A percentile compares a stretch with the other conserved stretches of the same genome.
These are phyloP conservation scores for Glandiceps talaboti DNA, from an alignment of 53 echinoderm and acorn worm species.

Conservation along the genomic window DNA sequence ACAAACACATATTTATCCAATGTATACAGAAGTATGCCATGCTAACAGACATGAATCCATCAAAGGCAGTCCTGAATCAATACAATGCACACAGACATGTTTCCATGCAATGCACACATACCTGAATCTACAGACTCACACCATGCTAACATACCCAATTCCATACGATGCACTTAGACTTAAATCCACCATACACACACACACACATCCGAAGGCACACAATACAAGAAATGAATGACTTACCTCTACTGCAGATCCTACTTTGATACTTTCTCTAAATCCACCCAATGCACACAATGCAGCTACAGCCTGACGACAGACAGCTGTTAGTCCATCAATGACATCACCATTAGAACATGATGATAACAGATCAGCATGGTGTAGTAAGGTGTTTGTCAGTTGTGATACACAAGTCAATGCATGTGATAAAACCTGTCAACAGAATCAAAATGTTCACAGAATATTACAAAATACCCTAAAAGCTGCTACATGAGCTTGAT, in stretches of 20 bases:
- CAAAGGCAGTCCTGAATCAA: no score
- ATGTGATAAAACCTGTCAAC: slow-evolving; percentile 68
- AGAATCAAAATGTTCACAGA: no score
- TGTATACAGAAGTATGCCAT: no score
- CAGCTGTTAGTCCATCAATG: slow-evolving; percentile 46
- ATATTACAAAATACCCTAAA: no score
- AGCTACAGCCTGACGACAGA: slow-evolving; percentile 82
- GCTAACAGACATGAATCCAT: no score
- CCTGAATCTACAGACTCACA: slow-evolving; percentile 53
- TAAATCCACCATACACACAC: no score
- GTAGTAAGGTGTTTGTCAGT: slow-evolving; percentile 38
- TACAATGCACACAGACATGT: not conserved
- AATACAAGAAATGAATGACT: no score
- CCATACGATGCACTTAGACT: no score
- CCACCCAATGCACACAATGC: slow-evolving; percentile 85
- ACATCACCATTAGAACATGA: slow-evolving; percentile 51
- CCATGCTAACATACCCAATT: no score
- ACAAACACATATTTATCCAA: no score
- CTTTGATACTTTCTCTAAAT: slow-evolving; percentile 42
- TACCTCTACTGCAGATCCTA: not conserved
- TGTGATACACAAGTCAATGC: slow-evolving; percentile 55
- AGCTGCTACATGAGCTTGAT: no score
- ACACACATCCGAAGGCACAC: no score
- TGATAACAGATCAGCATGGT: slow-evolving; percentile 48
- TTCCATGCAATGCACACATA: slow-evolving; percentile 5